Evolutionary conservation across 2,797 vertebrate genomes (phyloP), one percentile per base, ranked within the genome.

Genomic region (Balearica regulorum): DNA sequence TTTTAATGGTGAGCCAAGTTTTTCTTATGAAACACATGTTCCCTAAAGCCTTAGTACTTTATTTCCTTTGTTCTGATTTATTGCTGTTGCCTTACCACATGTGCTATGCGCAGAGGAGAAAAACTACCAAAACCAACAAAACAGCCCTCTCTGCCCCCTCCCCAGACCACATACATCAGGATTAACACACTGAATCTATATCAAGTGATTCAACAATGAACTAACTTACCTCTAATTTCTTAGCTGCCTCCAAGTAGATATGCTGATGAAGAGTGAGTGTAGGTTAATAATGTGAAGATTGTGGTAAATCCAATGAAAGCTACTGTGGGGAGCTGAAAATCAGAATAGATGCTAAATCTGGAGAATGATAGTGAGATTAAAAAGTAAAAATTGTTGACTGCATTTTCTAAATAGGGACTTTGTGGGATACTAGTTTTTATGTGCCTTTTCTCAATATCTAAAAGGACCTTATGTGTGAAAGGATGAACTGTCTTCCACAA

Each of bases 21-120:
- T 97, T 96, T 96, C 96, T 95, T 96, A 93, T 93, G 90, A 98
- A 97, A 92, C 96, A 95, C 91, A 78, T 95, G 96, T 97, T 95
- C 96, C 96, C 96, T 93, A 94, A 96, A 98, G 94, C 88, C 79
- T 94, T 89, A 60, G 31, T 81, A 83, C 72, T 95, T 97, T 87
- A 80, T 95, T 97, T 96, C 94, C 92, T 98, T 98, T 98, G 93
- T 97, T 97, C 96, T 97, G 96, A 97, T 98, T 97, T 98, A 97
- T 96, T 98, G 95, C 95, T 97, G 37, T 93, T 96, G 97, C 93
- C 84, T 98, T 91, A 87, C 90, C 94, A 96, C 83, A 95, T 97
- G 83, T 97, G 96, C 3, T 2, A 95, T 96, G 97, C 92, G 95
- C 80, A 96, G 90, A 14, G 11, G n/a, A 87, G 76, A 54, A 89